Conservation (phyloP, 2,113 vertebrate species). For the Aptenodytes forsteri region DNA sequence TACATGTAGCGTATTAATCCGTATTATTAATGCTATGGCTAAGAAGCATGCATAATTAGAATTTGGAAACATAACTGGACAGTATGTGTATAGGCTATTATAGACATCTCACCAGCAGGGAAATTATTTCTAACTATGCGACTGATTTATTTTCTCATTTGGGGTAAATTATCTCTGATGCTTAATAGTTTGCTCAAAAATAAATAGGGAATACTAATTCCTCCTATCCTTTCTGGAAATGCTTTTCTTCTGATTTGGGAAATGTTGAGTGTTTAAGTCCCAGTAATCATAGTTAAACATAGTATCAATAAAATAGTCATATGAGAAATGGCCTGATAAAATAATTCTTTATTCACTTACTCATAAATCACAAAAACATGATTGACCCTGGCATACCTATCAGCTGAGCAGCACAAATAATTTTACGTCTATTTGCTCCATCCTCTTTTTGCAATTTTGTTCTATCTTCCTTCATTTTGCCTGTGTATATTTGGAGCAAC, state of each 20-base stretch:
- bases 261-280: background rate
- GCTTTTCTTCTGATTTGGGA: background rate
- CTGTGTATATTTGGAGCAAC: background rate
- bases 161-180: background rate
- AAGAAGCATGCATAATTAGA: background rate
- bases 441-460: background rate
- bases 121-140: background rate
- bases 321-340: background rate
- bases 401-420: background rate
- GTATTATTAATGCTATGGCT: background rate
- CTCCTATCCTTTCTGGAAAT: background rate
- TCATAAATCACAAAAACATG: background rate
- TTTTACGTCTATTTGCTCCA: background rate
- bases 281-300: background rate
- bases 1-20: background rate
- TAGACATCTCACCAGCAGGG: background rate
- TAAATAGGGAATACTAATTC: background rate
- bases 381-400: background rate
- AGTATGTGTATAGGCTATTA: background rate
- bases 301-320: background rate
- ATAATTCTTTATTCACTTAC: background rate
- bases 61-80: background rate
- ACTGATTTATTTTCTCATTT: background rate
- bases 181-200: background rate
- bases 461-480: background rate